Percentiles rank a stretch among this genome's conserved stretches.
Conservation (phyloP, 2,888 invertebrate genomes). For the Lasioglossum oenotherae region DNA sequence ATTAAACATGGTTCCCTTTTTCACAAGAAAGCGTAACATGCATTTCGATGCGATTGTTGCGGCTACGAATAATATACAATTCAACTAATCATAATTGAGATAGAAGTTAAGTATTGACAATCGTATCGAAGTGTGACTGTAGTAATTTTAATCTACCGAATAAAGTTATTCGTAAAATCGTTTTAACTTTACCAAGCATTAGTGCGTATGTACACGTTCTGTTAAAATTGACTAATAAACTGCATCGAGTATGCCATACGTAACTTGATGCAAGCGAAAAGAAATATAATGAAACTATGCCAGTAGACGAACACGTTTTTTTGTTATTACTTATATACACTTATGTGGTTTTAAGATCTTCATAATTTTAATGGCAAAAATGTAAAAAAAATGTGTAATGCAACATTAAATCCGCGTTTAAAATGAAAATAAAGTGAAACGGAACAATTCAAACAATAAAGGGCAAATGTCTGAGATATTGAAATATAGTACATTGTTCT, state of each 20-base stretch:
- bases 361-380: slow-evolving; percentile 24
- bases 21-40: slow-evolving; percentile 44
- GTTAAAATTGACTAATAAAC: slow-evolving; percentile 10
- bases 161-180: slow-evolving; percentile 40
- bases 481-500: slow-evolving; percentile 49
- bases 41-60: slow-evolving; percentile 65
- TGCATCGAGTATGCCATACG: slow-evolving; percentile 27
- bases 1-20: slow-evolving; percentile 45
- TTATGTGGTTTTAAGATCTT: slow-evolving; percentile 43
- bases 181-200: slow-evolving; percentile 50
- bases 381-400: slow-evolving; percentile 47
- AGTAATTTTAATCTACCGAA: slow-evolving; percentile 41
- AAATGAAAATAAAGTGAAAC: slow-evolving; percentile 63
- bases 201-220: slow-evolving; percentile 35
- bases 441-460: slow-evolving; percentile 63
- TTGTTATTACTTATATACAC: slow-evolving; percentile 45
- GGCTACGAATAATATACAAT: slow-evolving; percentile 59
- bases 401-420: slow-evolving; percentile 72
- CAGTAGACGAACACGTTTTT: slow-evolving; percentile 46
- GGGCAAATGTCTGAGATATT: slow-evolving; percentile 74
- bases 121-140: slow-evolving; percentile 63
- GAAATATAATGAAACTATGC: slow-evolving; percentile 43
- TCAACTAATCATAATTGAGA: slow-evolving; percentile 49
- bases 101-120: slow-evolving; percentile 47
- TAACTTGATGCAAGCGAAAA: slow-evolving; percentile 28